A percentile compares a stretch with the other conserved stretches of the same genome.
phyloP scores from a whole-genome alignment of 2,113 vertebrate species.

The Neoarius graeffei region DNA sequence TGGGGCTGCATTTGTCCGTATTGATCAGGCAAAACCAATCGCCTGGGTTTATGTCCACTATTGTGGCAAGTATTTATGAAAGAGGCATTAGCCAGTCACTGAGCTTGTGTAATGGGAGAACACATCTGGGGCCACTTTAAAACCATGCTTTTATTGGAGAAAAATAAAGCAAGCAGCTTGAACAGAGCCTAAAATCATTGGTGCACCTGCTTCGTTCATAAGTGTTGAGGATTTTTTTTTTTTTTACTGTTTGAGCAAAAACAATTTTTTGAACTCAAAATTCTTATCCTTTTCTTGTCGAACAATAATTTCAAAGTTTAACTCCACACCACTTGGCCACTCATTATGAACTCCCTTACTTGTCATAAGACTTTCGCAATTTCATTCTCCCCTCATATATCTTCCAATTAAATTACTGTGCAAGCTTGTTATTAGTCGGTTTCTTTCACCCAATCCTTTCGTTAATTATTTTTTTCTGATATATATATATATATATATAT shows the following conservation, averaged over 20 bases:
- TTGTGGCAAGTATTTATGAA: conserved; percentile 64
- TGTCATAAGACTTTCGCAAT: background rate
- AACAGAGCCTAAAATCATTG: conserved; percentile 36
- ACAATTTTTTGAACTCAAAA: conserved; percentile 1
- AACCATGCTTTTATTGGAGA: conserved; percentile 45
- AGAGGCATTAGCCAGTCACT: conserved; percentile 56
- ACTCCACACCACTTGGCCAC: conserved; percentile 2
- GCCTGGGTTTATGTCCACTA: conserved; percentile 60
- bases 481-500: background rate
- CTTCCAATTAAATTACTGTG: conserved; percentile 31
- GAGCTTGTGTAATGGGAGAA: conserved; percentile 48
- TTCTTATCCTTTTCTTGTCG: background rate
- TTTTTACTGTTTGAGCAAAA: background rate
- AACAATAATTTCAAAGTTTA: conserved; percentile 15
- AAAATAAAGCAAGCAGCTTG: conserved; percentile 40
- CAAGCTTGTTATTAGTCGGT: conserved; percentile 28
- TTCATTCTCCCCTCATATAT: background rate
- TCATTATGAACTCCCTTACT: background rate
- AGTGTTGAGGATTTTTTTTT: background rate
- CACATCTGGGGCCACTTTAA: conserved; percentile 50
- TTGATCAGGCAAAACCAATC: conserved; percentile 64
- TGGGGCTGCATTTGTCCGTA: conserved; percentile 52
- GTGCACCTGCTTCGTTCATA: background rate
- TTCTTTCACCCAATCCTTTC: conserved; percentile 28
- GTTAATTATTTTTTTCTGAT: conserved; percentile 10